These are phyloP conservation scores for Pseudopleuronectes americanus DNA, from an alignment of 2,797 vertebrate species.

Conservation along the genomic window DNA sequence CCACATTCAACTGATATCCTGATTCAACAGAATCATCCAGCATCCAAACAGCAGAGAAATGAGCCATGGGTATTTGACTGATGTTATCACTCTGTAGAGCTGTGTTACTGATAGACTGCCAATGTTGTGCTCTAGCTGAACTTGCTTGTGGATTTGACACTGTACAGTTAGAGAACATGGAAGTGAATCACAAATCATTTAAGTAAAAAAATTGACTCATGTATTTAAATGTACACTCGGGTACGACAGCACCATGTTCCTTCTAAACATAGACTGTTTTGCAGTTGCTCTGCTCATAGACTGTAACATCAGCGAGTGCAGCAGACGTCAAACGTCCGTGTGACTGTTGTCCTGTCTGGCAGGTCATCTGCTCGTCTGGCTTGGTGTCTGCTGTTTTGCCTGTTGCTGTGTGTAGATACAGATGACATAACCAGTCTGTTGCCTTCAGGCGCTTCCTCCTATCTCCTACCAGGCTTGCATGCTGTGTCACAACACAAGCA, in stretches of 20 bases:
- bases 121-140: conserved; percentile 32
- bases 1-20: background rate
- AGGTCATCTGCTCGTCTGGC: conserved; percentile 40
- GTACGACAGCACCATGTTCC: background rate
- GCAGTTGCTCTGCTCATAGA: background rate
- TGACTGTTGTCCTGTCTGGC: conserved; percentile 25
- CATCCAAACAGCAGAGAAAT: conserved; percentile 17
- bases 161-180: too few relatives aligned
- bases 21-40: conserved; percentile 8
- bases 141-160: background rate
- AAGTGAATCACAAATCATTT: background rate
- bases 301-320: background rate
- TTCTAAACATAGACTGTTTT: background rate
- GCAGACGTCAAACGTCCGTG: conserved; percentile 2
- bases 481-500: conserved; percentile 7
- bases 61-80: conserved; percentile 27
- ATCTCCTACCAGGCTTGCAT: conserved; percentile 34
- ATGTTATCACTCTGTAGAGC: conserved; percentile 11
- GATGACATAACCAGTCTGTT: conserved; percentile 46
- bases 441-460: conserved; percentile 50
- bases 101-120: conserved; percentile 11
- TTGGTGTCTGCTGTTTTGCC: conserved; percentile 27
- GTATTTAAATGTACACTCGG: background rate
- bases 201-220: background rate
- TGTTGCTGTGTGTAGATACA: conserved; percentile 43